A percentile compares a stretch with the other conserved stretches of the same genome.
phyloP scores from a whole-genome alignment of 2,113 vertebrate species.

The Pongo pygmaeus region DNA sequence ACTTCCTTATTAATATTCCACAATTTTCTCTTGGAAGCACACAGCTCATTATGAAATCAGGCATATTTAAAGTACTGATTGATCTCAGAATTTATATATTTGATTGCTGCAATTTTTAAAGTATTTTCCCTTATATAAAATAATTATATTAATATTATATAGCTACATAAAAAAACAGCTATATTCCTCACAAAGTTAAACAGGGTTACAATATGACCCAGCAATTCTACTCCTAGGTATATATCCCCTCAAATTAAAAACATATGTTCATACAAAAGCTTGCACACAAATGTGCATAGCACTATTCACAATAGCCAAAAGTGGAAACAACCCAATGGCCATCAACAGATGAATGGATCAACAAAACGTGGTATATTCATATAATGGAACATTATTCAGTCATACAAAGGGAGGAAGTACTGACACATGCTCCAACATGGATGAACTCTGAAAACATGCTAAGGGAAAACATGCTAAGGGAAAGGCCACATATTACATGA shows the following conservation, averaged over 20 bases:
- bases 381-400: background rate
- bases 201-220: background rate
- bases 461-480: background rate
- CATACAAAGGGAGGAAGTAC: background rate
- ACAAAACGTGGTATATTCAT: background rate
- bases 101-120: conserved; percentile 28
- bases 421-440: background rate
- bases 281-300: background rate
- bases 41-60: background rate
- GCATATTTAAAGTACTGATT: conserved; percentile 19
- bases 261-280: conserved; percentile 1
- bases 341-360: background rate
- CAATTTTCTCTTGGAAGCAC: conserved; percentile 44
- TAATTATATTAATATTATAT: background rate
- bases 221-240: background rate
- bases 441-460: conserved; percentile 28
- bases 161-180: background rate
- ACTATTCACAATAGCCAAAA: background rate
- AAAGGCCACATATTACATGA: background rate
- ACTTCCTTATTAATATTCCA: conserved; percentile 5
- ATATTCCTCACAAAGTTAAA: conserved; percentile 10
- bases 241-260: conserved; percentile 28
- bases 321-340: background rate
- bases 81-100: conserved; percentile 29
- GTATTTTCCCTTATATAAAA: conserved; percentile 18